Conservation (phyloP, 2,113 vertebrate species). For the Pluvianellus socialis region DNA sequence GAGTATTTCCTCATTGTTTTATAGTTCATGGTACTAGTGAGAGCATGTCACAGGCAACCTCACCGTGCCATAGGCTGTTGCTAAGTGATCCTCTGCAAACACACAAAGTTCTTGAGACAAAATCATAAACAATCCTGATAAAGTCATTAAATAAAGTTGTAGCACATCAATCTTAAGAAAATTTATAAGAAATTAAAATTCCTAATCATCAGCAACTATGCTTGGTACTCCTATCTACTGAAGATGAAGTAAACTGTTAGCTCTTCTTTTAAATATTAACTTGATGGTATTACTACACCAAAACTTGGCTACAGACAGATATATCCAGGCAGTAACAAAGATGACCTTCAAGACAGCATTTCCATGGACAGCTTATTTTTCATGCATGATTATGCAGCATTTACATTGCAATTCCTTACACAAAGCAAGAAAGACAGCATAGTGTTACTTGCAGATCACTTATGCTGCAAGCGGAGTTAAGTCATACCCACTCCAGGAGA, state of each 20-base stretch:
- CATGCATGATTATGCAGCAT: neutral
- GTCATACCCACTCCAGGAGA: neutral
- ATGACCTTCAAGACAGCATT: neutral
- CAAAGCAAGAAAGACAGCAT: neutral
- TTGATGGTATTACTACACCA: neutral
- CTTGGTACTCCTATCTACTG: conserved; percentile 42
- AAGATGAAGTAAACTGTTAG: conserved; percentile 65
- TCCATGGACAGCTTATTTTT: neutral
- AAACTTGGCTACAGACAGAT: neutral
- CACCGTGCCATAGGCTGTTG: neutral
- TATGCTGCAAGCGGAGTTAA: neutral
- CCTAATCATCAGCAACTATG: conserved; percentile 49
- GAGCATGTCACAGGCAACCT: neutral
- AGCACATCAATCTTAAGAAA: conserved; percentile 60
- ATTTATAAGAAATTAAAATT: conserved; percentile 68
- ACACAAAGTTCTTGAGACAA: conserved; percentile 41
- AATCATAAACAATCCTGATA: conserved; percentile 65
- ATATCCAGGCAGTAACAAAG: neutral
- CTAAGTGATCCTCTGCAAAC: conserved; percentile 62
- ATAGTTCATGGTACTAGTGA: neutral
- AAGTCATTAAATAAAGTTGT: conserved; percentile 69
- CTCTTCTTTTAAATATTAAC: conserved; percentile 61
- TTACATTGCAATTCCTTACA: neutral
- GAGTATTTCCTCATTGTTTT: conserved; percentile 23
- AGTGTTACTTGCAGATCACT: neutral